Conservation (phyloP, 2,888 invertebrate genomes). For the Lasioglossum oenotherae region DNA sequence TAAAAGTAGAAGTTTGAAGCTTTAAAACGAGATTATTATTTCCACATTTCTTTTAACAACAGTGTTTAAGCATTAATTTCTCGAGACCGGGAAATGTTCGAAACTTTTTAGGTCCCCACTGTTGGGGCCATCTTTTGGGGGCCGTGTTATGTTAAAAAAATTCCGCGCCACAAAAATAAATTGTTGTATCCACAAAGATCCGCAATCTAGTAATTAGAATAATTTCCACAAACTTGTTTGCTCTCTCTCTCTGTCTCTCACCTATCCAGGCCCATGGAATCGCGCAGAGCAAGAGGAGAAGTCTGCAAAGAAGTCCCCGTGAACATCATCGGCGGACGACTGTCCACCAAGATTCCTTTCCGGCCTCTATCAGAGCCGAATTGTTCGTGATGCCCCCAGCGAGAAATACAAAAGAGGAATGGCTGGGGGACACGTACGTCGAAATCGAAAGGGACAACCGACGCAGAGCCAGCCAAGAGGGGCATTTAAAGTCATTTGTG, state of each 20-base stretch:
- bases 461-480: slow-evolving; percentile 23
- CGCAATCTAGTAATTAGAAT: not conserved
- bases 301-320: slow-evolving; percentile 9
- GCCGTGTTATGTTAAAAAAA: not conserved
- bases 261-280: not conserved
- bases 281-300: not conserved
- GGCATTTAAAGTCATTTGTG: slow-evolving; percentile 65
- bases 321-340: slow-evolving; percentile 31
- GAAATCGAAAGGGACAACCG: slow-evolving; percentile 65
- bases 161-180: not conserved
- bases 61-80: too few relatives aligned
- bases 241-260: not conserved
- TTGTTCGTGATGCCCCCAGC: slow-evolving; percentile 47
- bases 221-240: not conserved
- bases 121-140: too few relatives aligned
- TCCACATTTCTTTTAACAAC: too few relatives aligned
- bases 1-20: too few relatives aligned
- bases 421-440: slow-evolving; percentile 33
- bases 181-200: not conserved
- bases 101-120: too few relatives aligned
- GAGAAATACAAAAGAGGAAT: slow-evolving; percentile 55
- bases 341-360: slow-evolving; percentile 38
- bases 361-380: slow-evolving; percentile 37
- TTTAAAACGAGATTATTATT: too few relatives aligned
- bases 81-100: too few relatives aligned